A percentile compares a stretch with the other conserved stretches of the same genome.
Conservation (phyloP, 2,797 vertebrate species). For the Argya squamiceps region DNA sequence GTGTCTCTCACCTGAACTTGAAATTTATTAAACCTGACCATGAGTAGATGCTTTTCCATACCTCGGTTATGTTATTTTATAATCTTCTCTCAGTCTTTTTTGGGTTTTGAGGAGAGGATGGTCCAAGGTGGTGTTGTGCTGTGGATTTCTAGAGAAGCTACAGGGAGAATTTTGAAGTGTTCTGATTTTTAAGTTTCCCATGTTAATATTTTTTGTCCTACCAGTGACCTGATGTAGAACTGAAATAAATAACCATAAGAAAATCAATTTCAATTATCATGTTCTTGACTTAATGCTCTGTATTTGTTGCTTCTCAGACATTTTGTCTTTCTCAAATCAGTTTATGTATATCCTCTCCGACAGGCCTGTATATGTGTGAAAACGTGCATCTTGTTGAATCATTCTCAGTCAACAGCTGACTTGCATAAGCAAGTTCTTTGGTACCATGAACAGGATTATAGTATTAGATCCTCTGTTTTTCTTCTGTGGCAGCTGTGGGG, state of each 20-base stretch:
- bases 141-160: not conserved
- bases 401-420: not conserved
- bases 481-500: not conserved
- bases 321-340: not conserved
- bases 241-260: not conserved
- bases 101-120: not conserved
- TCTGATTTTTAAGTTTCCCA: not conserved
- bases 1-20: not conserved
- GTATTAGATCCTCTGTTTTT: not conserved
- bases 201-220: not conserved
- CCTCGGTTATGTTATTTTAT: not conserved
- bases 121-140: not conserved
- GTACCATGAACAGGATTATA: not conserved
- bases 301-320: not conserved
- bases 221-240: not conserved
- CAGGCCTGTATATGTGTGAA: not conserved
- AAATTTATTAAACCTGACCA: not conserved
- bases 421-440: not conserved
- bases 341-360: not conserved
- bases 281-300: not conserved
- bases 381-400: not conserved
- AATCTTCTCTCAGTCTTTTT: not conserved
- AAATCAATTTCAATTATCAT: not conserved
- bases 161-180: not conserved
- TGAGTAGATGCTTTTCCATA: not conserved